These are phyloP conservation scores for Nannobrachium achirus DNA, from an alignment of 2,113 vertebrate species.

Conservation along the genomic window DNA sequence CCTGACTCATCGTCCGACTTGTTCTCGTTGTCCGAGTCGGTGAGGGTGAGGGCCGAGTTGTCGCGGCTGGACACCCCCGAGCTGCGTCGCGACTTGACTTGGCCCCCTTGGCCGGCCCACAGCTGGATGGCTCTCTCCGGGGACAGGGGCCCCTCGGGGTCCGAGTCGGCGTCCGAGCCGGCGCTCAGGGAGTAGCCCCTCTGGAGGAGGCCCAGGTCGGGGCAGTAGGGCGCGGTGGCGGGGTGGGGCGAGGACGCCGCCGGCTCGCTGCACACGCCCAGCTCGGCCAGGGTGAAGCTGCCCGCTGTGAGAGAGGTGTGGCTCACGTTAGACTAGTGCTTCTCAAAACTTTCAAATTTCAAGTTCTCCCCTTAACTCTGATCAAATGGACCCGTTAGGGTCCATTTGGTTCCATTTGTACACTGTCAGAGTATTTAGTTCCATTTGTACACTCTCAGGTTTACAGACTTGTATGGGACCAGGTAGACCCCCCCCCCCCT, in stretches of 20 bases:
- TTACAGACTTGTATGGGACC: no score
- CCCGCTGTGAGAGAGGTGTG: conserved; percentile 74
- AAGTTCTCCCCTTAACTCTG: no score
- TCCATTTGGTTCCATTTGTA: no score
- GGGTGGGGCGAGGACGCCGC: conserved; percentile 84
- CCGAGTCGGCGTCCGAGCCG: conserved; percentile 90
- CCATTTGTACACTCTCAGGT: no score
- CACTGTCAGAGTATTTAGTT: no score
- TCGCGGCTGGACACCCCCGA: conserved; percentile 92
- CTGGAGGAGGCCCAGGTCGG: conserved; percentile 91
- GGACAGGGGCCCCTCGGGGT: conserved; percentile 92
- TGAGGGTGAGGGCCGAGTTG: conserved; percentile 92
- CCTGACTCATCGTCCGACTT: conserved; percentile 93
- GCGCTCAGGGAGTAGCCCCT: conserved; percentile 91
- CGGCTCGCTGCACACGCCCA: conserved; percentile 92
- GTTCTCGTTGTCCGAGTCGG: conserved; percentile 93
- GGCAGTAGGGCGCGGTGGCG: conserved; percentile 85
- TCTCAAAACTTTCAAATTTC: no score
- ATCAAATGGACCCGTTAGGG: no score
- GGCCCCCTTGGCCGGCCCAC: conserved; percentile 81
- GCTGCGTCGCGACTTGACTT: conserved; percentile 89
- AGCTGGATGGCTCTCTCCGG: conserved; percentile 92
- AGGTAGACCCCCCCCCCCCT: no score
- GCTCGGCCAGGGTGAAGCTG: conserved; percentile 93
- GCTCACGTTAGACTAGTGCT: no score